A percentile compares a stretch with the other conserved stretches of the same genome.
Evolutionary conservation across 1,140 invertebrate species (phyloP).

Genomic region (Cataglyphis hispanica): DNA sequence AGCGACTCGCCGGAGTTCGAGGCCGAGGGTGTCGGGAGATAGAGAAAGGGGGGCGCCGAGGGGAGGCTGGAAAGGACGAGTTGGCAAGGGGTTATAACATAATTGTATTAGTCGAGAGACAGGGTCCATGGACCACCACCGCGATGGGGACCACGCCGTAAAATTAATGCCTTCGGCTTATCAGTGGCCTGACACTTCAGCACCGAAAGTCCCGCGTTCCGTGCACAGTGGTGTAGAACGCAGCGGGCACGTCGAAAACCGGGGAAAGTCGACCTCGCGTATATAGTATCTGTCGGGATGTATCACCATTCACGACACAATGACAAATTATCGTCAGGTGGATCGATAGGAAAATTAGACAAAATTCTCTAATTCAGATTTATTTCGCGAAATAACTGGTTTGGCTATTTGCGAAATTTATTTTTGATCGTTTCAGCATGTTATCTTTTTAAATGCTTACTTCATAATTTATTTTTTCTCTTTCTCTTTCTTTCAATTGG

Average conservation of each 20-base stretch:
- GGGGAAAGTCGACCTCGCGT: constrained; percentile 11
- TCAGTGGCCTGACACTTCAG: constrained; percentile 83
- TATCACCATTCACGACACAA: background rate
- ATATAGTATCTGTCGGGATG: background rate
- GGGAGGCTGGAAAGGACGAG: constrained; percentile 62
- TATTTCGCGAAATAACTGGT: background rate
- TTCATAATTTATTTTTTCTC: background rate
- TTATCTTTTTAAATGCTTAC: background rate
- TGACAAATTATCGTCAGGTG: constrained; percentile 10
- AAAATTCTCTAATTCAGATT: background rate
- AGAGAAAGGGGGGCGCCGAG: constrained; percentile 18
- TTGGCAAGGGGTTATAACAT: constrained; percentile 85
- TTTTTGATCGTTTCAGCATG: background rate
- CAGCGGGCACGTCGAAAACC: constrained; percentile 15
- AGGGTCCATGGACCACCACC: constrained; percentile 75
- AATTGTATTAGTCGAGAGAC: constrained; percentile 84
- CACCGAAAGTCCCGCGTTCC: constrained; percentile 81
- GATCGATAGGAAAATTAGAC: background rate
- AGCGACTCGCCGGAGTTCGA: constrained; percentile 48
- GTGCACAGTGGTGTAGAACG: constrained; percentile 74
- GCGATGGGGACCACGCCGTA: constrained; percentile 78
- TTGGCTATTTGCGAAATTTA: background rate
- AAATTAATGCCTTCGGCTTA: constrained; percentile 86
- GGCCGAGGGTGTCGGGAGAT: constrained; percentile 46
- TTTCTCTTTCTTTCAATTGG: too few species aligned